Base-by-base conservation (phyloP, 2,888 invertebrate genomes). In the Stegana nigrithorax region DNA sequence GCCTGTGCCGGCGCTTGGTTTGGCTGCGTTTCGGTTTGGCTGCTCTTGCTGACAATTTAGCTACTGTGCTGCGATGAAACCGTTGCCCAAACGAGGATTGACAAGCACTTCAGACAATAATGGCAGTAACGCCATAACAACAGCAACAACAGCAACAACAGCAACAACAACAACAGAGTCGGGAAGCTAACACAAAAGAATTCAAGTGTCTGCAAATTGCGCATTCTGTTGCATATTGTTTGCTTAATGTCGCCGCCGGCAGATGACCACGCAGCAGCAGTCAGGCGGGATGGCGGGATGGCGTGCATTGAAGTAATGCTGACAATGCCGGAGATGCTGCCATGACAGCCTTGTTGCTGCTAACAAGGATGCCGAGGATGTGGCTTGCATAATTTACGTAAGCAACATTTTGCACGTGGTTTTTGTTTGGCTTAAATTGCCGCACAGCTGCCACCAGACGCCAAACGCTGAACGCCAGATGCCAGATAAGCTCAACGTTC, bases 361-460 rank as follows among this genome's bases (percentile, higher is more conserved):
- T n/a, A n/a, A n/a, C n/a, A n/a, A n/a, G n/a, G n/a, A n/a, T n/a
- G n/a, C n/a, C n/a, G n/a, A n/a, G n/a, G n/a, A n/a, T n/a, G n/a
- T n/a, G n/a, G n/a, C n/a, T n/a, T n/a, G n/a, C n/a, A n/a, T n/a
- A n/a, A n/a, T n/a, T n/a, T n/a, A n/a, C n/a, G n/a, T n/a, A n/a
- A n/a, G n/a, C n/a, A n/a, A n/a, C n/a, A n/a, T n/a, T n/a, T n/a
- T n/a, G n/a, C n/a, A n/a, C n/a, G n/a, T n/a, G n/a, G n/a, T n/a
- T n/a, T 78, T 75, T 75, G 75, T 75, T 75, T 75, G 77, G 79
- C 75, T 75, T 78, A 75, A 78, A 78, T 75, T 75, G 79, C 44
- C 58, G 27, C 58, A 58, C 10, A 17, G 44, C 5, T 17, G 39
- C 14, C 58, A 23, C 8, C 71, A 64, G 65, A 77, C 76, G 73